phyloP scores from a whole-genome alignment of 2,113 vertebrate genomes.

The Heptranchias perlo region DNA sequence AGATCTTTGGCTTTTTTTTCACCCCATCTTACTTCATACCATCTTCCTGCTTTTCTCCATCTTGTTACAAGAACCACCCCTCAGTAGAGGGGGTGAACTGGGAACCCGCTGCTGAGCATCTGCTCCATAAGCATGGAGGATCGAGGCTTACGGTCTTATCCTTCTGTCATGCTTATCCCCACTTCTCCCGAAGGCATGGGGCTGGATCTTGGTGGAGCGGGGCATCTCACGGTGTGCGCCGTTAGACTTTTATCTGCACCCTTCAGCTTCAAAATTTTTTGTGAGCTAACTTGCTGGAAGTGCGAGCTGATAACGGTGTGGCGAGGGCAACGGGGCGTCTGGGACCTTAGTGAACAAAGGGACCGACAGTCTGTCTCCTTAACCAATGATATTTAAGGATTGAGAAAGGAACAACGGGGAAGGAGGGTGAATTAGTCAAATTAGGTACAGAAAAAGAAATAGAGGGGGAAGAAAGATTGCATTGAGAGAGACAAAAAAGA shows the following conservation, averaged over 20 bases:
- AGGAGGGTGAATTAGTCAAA: not conserved
- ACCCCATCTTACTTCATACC: not conserved
- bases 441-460: not conserved
- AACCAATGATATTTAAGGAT: not conserved
- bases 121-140: not conserved
- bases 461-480: too few relatives aligned
- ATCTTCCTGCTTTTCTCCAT: not conserved
- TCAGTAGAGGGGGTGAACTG: not conserved
- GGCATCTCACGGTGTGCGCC: too few relatives aligned
- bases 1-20: not conserved
- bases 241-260: too few relatives aligned
- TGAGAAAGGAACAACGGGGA: not conserved
- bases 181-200: not conserved
- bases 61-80: not conserved
- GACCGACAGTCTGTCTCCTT: not conserved
- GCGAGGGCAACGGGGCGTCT: not conserved
- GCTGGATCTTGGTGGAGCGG: not conserved
- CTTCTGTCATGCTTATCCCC: not conserved
- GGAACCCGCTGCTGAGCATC: not conserved
- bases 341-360: not conserved
- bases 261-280: not conserved
- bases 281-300: not conserved
- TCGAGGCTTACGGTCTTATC: not conserved
- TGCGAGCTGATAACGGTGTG: not conserved
- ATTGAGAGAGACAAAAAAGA: not conserved